Percentiles rank a stretch among this genome's conserved stretches.
These are phyloP conservation scores for Meteorus colon DNA, from an alignment of 2,888 invertebrate species.

Conservation along the genomic window DNA sequence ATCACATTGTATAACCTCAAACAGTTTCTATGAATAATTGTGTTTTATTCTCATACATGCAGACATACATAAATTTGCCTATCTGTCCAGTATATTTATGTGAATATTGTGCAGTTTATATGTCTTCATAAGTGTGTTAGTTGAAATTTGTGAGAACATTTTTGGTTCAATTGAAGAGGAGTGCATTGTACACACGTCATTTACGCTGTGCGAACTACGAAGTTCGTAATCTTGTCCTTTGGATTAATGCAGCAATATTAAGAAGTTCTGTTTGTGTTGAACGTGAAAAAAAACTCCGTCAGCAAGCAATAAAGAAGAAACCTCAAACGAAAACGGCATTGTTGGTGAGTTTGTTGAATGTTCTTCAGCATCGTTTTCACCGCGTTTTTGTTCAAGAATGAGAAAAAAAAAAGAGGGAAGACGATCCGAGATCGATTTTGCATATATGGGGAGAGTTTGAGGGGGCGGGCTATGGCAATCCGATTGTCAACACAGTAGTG, in stretches of 20 bases:
- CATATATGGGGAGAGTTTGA: conserved; percentile 40
- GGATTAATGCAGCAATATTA: neutral
- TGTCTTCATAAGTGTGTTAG: neutral
- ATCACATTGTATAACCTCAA: neutral
- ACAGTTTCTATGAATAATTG: neutral
- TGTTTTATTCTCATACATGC: neutral
- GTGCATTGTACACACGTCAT: neutral
- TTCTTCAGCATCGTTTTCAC: neutral
- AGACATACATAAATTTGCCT: neutral
- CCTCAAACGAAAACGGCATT: neutral
- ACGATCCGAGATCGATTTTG: conserved; percentile 53
- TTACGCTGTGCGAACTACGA: neutral
- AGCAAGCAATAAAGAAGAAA: neutral
- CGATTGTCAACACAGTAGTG: conserved; percentile 55
- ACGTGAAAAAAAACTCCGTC: neutral
- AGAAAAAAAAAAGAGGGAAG: conserved; percentile 24
- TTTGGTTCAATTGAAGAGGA: too few species aligned
- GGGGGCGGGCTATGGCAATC: conserved; percentile 43
- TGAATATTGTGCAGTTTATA: neutral
- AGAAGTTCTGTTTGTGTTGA: neutral
- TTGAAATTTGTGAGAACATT: neutral
- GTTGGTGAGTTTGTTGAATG: conserved; percentile 24
- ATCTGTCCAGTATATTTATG: neutral
- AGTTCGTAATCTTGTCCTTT: neutral
- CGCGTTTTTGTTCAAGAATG: neutral